Percentiles rank a stretch among this genome's conserved stretches.
Evolutionary conservation across 2,797 vertebrate genomes (phyloP).

Genomic region (Silurus aristotelis): DNA sequence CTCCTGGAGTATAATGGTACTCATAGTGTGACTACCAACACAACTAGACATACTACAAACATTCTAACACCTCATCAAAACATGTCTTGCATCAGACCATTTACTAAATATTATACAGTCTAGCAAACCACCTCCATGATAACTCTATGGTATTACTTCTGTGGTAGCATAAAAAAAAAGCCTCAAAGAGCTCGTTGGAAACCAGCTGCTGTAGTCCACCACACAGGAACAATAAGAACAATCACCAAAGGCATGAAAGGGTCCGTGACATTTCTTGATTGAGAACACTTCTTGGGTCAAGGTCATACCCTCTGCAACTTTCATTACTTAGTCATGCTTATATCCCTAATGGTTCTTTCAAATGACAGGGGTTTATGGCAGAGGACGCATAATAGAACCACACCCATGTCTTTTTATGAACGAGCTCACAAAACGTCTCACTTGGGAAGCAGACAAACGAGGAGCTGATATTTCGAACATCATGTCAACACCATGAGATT

Average conservation of each 20-base stretch:
- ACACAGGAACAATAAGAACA: slow-evolving; percentile 46
- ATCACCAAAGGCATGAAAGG: slow-evolving; percentile 50
- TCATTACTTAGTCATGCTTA: slow-evolving; percentile 36
- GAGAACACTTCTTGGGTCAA: slow-evolving; percentile 48
- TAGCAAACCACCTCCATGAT: neutral
- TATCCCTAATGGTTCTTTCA: slow-evolving; percentile 41
- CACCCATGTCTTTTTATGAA: slow-evolving; percentile 10
- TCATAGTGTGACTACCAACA: neutral
- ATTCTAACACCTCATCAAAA: neutral
- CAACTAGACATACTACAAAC: neutral
- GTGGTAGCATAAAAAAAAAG: neutral
- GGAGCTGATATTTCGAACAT: neutral
- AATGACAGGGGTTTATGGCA: slow-evolving; percentile 42
- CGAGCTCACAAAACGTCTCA: slow-evolving; percentile 2
- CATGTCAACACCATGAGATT: slow-evolving; percentile 28
- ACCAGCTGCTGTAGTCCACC: slow-evolving; percentile 33
- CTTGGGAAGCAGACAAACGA: neutral
- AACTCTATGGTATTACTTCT: neutral
- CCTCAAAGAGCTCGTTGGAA: neutral
- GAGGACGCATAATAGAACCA: neutral
- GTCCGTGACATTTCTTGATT: slow-evolving; percentile 53
- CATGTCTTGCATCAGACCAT: neutral
- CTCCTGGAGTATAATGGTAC: neutral
- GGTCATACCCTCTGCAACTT: slow-evolving; percentile 42
- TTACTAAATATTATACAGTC: neutral